phyloP scores from a whole-genome alignment of 2,113 vertebrate genomes.

The Megatriorchis doriae region DNA sequence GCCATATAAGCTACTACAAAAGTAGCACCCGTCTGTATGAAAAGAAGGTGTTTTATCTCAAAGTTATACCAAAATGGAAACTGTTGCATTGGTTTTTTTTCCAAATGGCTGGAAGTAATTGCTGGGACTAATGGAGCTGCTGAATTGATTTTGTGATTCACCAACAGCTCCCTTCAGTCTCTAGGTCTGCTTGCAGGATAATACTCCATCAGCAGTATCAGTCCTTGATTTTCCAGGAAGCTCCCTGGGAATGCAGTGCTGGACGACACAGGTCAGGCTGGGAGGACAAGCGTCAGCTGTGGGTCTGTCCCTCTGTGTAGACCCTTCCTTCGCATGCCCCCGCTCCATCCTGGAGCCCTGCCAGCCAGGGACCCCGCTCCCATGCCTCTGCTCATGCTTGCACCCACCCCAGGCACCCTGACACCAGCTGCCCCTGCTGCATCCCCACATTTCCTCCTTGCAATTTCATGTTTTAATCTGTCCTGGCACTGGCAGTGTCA shows the following conservation, averaged over 20 bases:
- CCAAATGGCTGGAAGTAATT: not conserved
- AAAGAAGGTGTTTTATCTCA: not conserved
- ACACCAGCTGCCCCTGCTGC: not conserved
- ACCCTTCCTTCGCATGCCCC: not conserved
- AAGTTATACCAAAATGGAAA: not conserved
- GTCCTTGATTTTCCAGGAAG: not conserved
- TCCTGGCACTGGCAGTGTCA: not conserved
- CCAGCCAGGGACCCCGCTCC: not conserved
- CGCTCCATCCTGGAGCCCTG: not conserved
- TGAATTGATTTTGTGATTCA: not conserved
- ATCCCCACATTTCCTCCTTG: not conserved
- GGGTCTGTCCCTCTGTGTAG: not conserved
- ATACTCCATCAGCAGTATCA: not conserved
- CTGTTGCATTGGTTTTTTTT: not conserved
- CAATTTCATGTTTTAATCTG: not conserved
- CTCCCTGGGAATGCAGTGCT: not conserved
- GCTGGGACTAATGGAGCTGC: not conserved
- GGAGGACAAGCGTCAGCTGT: not conserved
- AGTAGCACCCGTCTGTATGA: fast-evolving
- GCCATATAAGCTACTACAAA: not conserved
- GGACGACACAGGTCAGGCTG: not conserved
- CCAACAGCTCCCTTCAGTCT: not conserved
- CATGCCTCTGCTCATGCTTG: not conserved
- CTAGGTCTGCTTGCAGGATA: not conserved
- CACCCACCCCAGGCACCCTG: not conserved